Evolutionary conservation across 53 echinoderm and acorn worm genomes (phyloP).

Genomic region (Pentamera pediparva): DNA sequence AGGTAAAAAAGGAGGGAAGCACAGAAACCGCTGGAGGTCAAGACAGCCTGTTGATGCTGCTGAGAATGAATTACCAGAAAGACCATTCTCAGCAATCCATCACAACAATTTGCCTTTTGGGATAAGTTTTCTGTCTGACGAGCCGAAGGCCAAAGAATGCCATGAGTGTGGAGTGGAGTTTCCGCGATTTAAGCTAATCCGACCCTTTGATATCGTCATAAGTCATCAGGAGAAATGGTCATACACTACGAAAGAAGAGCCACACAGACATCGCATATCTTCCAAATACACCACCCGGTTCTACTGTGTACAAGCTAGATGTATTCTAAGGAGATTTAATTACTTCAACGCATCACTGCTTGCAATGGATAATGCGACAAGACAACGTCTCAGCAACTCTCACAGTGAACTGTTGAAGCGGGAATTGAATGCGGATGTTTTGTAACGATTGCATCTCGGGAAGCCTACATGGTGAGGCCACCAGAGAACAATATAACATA

Average conservation of each 20-base stretch:
- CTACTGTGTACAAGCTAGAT: background rate
- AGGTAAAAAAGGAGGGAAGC: constrained; percentile 10
- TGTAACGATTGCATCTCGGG: too few relatives aligned
- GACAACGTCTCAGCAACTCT: background rate
- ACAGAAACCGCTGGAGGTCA: constrained; percentile 4
- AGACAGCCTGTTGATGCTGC: background rate
- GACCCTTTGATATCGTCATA: background rate
- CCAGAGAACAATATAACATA: too few relatives aligned
- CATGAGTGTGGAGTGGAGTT: constrained; percentile 10
- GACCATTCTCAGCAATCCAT: constrained; percentile 3
- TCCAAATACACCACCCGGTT: background rate
- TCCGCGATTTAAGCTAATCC: background rate
- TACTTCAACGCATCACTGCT: background rate
- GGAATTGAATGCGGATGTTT: background rate
- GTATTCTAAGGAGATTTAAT: background rate
- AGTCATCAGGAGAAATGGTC: background rate
- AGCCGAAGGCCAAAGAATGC: background rate
- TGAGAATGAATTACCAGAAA: background rate
- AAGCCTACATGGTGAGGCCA: too few relatives aligned
- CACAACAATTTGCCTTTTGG: constrained; percentile 5
- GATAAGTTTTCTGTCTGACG: background rate
- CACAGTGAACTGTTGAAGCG: background rate
- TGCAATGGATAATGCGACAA: background rate
- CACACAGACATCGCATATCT: background rate
- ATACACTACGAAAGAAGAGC: background rate